Evolutionary conservation across 1,140 invertebrate species (phyloP).

Genomic region (Magallana angulata): DNA sequence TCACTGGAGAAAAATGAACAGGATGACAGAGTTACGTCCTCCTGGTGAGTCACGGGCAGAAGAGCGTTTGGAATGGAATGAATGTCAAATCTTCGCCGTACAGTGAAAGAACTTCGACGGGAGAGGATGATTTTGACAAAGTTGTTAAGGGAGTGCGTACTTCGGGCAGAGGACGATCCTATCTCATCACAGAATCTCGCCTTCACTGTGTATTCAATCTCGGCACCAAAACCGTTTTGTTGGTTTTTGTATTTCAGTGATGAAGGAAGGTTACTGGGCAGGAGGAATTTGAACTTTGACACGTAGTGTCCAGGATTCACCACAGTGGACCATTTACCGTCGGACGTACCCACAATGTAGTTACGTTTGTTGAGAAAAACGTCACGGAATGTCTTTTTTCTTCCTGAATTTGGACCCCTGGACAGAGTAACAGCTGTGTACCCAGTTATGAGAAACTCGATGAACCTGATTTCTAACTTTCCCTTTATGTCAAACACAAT

Average conservation of each 20-base stretch:
- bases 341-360: constrained; percentile 68
- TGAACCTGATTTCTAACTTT: constrained; percentile 70
- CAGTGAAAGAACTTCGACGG: constrained; percentile 62
- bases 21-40: constrained; percentile 61
- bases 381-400: constrained; percentile 59
- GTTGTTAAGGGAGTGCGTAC: constrained; percentile 64
- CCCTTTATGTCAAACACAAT: constrained; percentile 68
- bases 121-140: constrained; percentile 69
- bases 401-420: constrained; percentile 44
- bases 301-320: constrained; percentile 73
- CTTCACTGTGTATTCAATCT: constrained; percentile 69
- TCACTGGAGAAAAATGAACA: constrained; percentile 46
- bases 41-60: constrained; percentile 60
- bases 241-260: constrained; percentile 66
- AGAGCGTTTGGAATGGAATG: constrained; percentile 63
- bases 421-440: constrained; percentile 61
- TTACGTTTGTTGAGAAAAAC: constrained; percentile 70
- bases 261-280: constrained; percentile 69
- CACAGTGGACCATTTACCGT: constrained; percentile 67
- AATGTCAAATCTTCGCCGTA: constrained; percentile 69
- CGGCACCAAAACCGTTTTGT: constrained; percentile 64
- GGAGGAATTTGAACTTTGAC: constrained; percentile 70
- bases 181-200: constrained; percentile 71
- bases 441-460: constrained; percentile 72
- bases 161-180: constrained; percentile 62